Conservation (phyloP, 2,888 invertebrate genomes). For the Spatulosminthurus flaviceps region DNA sequence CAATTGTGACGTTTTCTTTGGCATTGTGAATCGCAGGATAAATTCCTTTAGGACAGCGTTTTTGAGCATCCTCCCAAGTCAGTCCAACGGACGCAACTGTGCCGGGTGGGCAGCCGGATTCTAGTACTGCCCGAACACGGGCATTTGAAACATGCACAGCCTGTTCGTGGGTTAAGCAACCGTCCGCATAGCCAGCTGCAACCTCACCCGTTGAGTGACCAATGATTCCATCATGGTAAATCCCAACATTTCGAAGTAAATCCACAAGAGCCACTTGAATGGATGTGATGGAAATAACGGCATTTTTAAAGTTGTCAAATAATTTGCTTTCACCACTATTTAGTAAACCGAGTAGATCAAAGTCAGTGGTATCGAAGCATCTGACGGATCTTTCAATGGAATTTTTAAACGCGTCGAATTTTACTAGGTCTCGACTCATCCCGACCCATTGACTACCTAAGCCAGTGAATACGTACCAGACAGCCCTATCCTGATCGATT, state of each 20-base stretch:
- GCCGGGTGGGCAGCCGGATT: slow-evolving; percentile 77
- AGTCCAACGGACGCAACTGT: slow-evolving; percentile 91
- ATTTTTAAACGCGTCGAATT: slow-evolving; percentile 70
- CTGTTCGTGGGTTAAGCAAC: slow-evolving; percentile 91
- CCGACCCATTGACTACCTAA: slow-evolving; percentile 73
- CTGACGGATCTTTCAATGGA: slow-evolving; percentile 80
- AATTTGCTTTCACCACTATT: slow-evolving; percentile 79
- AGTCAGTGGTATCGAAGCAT: slow-evolving; percentile 79
- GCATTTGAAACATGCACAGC: slow-evolving; percentile 87
- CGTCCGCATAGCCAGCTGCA: slow-evolving; percentile 96
- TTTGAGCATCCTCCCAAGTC: slow-evolving; percentile 82
- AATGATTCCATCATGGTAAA: slow-evolving; percentile 91
- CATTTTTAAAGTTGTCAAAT: slow-evolving; percentile 85
- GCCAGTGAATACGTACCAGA: slow-evolving; percentile 72
- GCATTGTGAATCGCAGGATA: slow-evolving; percentile 96
- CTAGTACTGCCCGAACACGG: slow-evolving; percentile 70
- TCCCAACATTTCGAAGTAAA: slow-evolving; percentile 76
- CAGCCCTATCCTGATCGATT: slow-evolving; percentile 58
- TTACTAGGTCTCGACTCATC: slow-evolving; percentile 70
- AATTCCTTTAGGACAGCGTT: slow-evolving; percentile 79
- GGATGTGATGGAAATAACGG: slow-evolving; percentile 92
- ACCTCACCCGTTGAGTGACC: slow-evolving; percentile 95
- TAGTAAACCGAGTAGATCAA: slow-evolving; percentile 84
- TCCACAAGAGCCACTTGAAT: slow-evolving; percentile 85
- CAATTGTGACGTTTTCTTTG: slow-evolving; percentile 90